Evolutionary conservation across 2,888 invertebrate genomes (phyloP).

Genomic region (Pollenia griseotomentosa): DNA sequence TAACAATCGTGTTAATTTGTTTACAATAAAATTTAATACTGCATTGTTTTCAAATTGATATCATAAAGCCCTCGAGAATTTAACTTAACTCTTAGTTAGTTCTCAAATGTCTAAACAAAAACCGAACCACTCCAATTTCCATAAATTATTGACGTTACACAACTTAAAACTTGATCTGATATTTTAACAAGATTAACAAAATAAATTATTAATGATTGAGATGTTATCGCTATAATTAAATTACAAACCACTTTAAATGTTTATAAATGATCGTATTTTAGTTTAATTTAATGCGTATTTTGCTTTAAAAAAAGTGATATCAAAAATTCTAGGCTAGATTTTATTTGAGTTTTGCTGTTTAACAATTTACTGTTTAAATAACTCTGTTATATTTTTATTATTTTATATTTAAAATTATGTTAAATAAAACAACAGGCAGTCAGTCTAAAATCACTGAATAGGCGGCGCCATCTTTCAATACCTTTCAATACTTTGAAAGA

Average conservation of each 20-base stretch:
- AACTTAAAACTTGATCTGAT: conserved; percentile 24
- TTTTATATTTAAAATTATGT: conserved; percentile 38
- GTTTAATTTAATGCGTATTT: not conserved
- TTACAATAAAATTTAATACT: conserved; percentile 71
- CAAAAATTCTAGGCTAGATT: conserved; percentile 41
- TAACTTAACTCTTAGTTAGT: not conserved
- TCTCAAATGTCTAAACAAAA: not conserved
- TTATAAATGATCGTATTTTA: conserved; percentile 11
- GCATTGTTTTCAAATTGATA: not conserved
- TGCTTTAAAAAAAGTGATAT: not conserved
- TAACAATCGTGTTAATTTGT: conserved; percentile 81
- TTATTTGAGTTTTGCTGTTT: not conserved
- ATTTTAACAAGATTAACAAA: conserved; percentile 17
- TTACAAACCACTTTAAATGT: conserved; percentile 37
- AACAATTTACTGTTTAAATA: conserved; percentile 37
- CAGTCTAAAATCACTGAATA: not conserved
- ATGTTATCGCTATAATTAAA: conserved; percentile 53
- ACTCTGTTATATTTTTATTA: conserved; percentile 1
- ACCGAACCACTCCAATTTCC: not conserved
- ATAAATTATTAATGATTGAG: conserved; percentile 37
- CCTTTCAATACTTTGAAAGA: conserved; percentile 8
- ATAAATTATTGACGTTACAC: conserved; percentile 27
- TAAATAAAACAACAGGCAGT: conserved; percentile 62
- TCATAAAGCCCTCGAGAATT: not conserved
- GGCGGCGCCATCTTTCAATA: conserved; percentile 40